Evolutionary conservation across 2,888 invertebrate genomes (phyloP).

Genomic region (Troides helena): DNA sequence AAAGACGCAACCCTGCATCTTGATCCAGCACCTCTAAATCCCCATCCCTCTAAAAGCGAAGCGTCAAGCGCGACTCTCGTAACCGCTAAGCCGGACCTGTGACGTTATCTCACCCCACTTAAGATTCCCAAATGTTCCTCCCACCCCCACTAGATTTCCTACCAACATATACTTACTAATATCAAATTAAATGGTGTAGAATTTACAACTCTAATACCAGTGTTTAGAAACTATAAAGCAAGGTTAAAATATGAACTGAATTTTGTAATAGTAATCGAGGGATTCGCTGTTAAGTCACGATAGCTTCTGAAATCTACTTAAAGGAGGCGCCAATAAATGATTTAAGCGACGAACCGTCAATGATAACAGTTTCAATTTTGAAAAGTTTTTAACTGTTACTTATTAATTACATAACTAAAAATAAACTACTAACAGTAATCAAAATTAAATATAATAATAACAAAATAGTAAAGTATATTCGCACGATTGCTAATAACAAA

Average conservation of each 20-base stretch:
- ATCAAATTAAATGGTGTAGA: slow-evolving; percentile 2
- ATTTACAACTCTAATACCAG: slow-evolving; percentile 11
- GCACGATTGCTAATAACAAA: no score
- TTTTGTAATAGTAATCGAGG: slow-evolving; percentile 45
- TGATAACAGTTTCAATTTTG: not conserved
- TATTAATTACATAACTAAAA: no score
- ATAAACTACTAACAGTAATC: no score
- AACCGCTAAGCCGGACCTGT: slow-evolving; percentile 74
- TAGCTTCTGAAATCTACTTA: slow-evolving; percentile 44
- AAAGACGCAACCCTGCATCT: slow-evolving; percentile 53
- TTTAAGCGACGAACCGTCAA: not conserved
- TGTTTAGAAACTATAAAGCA: not conserved
- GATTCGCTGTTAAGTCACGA: slow-evolving; percentile 55
- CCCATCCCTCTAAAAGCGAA: slow-evolving; percentile 66
- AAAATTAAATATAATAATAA: no score
- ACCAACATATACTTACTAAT: slow-evolving; percentile 20
- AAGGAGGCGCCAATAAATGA: slow-evolving; percentile 8
- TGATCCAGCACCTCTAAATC: slow-evolving; percentile 63
- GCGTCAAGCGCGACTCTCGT: slow-evolving; percentile 71
- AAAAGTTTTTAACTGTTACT: no score
- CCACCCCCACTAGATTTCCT: slow-evolving; percentile 32
- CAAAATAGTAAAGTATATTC: no score
- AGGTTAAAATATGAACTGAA: slow-evolving; percentile 28
- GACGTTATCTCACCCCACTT: slow-evolving; percentile 65
- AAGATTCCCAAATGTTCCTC: slow-evolving; percentile 38